phyloP scores from a whole-genome alignment of 2,113 vertebrate genomes.

The Petrocephalus microphthalmus region DNA sequence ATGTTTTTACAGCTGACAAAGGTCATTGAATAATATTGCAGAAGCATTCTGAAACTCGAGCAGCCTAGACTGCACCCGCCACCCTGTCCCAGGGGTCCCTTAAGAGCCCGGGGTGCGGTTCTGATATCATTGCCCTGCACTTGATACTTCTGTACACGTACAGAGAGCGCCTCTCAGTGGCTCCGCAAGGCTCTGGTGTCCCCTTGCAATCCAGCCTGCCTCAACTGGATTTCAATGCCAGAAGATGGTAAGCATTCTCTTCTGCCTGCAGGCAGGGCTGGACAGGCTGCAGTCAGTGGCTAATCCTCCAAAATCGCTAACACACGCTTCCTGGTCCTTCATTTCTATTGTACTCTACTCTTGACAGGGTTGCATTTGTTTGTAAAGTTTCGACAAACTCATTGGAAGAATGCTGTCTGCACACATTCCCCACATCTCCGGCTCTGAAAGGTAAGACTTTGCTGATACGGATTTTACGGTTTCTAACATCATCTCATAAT shows the following conservation, averaged over 20 bases:
- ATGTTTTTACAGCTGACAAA: neutral
- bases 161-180: constrained; percentile 20
- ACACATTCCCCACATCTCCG: neutral
- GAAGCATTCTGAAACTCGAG: neutral
- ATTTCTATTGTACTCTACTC: neutral
- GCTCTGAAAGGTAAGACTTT: neutral
- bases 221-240: neutral
- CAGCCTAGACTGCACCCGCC: neutral
- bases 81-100: neutral
- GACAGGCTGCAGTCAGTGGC: neutral
- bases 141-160: neutral
- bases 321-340: neutral
- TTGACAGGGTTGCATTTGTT: neutral
- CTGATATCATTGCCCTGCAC: neutral
- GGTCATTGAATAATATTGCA: neutral
- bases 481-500: neutral
- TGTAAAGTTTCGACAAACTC: neutral
- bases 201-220: neutral
- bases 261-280: neutral
- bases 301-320: neutral
- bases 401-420: neutral
- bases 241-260: neutral
- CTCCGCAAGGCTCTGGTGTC: neutral
- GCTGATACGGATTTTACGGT: neutral
- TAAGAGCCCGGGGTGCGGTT: neutral